phyloP scores from a whole-genome alignment of 2,113 vertebrate genomes.

The Anoura caudifer region DNA sequence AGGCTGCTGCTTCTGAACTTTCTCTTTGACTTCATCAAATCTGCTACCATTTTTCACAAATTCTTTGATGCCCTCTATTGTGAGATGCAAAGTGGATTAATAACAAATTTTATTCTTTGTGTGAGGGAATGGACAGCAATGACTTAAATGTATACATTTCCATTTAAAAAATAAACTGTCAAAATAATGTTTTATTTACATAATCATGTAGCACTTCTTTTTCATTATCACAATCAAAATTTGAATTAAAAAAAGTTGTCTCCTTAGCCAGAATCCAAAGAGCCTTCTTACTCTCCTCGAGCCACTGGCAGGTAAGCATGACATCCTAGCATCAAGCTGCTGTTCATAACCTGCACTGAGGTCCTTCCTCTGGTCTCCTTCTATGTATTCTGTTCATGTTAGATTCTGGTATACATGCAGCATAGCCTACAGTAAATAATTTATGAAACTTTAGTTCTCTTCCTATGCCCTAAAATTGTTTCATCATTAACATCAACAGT shows the following conservation, averaged over 20 bases:
- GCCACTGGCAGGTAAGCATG: not conserved
- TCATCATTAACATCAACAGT: not conserved
- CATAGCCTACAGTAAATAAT: not conserved
- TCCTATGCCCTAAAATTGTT: not conserved
- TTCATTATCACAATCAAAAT: not conserved
- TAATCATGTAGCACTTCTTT: not conserved
- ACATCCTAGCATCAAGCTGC: not conserved
- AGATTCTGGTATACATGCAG: not conserved
- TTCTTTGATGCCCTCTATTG: not conserved
- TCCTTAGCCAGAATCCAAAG: not conserved
- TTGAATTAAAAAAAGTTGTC: not conserved
- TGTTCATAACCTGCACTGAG: not conserved
- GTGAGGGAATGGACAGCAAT: not conserved
- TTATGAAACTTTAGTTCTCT: not conserved
- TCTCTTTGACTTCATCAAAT: not conserved
- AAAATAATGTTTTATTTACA: not conserved
- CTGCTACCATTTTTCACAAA: constrained; percentile 33
- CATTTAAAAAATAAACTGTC: constrained; percentile 23
- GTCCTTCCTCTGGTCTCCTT: not conserved
- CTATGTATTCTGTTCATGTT: not conserved
- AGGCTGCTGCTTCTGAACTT: constrained; percentile 59
- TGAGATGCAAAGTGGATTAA: not conserved
- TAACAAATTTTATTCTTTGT: not conserved
- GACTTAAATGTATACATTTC: not conserved
- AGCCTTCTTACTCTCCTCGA: not conserved